Evolutionary conservation across 2,113 vertebrate species (phyloP).

Genomic region (Microcebus jonahi): DNA sequence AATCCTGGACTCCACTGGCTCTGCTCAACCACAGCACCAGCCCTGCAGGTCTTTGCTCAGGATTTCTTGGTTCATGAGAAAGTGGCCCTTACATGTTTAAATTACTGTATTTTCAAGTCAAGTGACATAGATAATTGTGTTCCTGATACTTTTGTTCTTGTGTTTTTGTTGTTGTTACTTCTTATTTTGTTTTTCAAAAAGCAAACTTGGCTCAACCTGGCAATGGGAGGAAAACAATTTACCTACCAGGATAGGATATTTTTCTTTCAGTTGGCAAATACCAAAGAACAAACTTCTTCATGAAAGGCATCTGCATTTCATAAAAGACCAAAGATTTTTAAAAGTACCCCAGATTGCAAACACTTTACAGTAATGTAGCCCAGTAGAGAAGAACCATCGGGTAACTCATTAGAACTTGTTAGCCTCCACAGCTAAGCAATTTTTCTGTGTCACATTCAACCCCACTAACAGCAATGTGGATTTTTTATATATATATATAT

Average conservation of each 20-base stretch:
- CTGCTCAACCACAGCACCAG: accelerated
- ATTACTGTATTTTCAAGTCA: neutral
- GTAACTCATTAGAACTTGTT: neutral
- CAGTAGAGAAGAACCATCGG: neutral
- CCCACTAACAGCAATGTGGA: neutral
- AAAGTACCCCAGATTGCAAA: neutral
- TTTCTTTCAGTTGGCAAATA: constrained; percentile 61
- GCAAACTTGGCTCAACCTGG: neutral
- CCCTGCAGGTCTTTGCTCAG: neutral
- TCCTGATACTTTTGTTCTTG: constrained; percentile 21
- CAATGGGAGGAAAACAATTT: neutral
- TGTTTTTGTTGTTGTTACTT: neutral
- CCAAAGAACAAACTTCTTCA: constrained; percentile 35
- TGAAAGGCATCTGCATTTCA: neutral
- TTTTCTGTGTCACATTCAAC: neutral
- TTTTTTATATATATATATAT: no score
- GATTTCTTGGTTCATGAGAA: neutral
- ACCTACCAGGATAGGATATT: constrained; percentile 23
- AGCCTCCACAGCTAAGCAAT: neutral
- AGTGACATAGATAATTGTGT: neutral
- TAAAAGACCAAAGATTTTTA: neutral
- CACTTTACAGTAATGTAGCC: neutral
- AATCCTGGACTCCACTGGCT: neutral
- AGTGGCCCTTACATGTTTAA: neutral
- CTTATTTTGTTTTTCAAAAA: constrained; percentile 15